Evolutionary conservation across 2,113 vertebrate species (phyloP).

Genomic region (Gallinago paraguaiae): DNA sequence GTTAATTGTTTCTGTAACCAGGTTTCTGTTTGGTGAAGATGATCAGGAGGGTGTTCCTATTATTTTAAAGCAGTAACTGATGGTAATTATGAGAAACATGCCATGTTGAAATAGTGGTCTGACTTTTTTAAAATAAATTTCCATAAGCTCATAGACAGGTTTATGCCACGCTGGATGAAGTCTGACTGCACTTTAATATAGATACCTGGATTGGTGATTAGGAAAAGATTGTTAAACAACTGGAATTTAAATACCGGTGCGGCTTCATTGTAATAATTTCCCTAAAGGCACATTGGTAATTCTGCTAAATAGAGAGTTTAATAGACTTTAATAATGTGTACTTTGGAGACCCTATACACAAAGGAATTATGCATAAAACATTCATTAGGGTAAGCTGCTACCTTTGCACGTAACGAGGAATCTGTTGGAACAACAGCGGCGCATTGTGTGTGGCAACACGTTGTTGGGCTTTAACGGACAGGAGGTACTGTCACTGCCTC

Average conservation of each 20-base stretch:
- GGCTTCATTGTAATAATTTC: conserved; percentile 74
- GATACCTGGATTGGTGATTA: conserved; percentile 63
- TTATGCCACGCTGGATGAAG: conserved; percentile 40
- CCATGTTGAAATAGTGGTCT: not conserved
- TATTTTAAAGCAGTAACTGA: conserved; percentile 42
- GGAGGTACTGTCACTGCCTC: conserved; percentile 21
- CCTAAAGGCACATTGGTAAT: conserved; percentile 76
- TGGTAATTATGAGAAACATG: not conserved
- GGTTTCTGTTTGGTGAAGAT: not conserved
- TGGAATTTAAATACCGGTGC: conserved; percentile 75
- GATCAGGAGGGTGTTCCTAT: not conserved
- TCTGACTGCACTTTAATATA: conserved; percentile 70
- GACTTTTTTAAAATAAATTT: conserved; percentile 1
- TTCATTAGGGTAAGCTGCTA: conserved; percentile 79
- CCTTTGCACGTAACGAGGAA: conserved; percentile 72
- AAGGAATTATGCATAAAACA: conserved; percentile 79
- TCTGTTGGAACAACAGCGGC: conserved; percentile 42
- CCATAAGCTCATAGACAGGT: conserved; percentile 41
- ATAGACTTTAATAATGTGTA: conserved; percentile 80
- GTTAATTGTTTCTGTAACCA: conserved; percentile 14
- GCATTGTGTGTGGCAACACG: not conserved
- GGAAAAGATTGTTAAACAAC: conserved; percentile 75
- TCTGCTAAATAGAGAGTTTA: conserved; percentile 81
- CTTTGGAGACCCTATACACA: conserved; percentile 76
- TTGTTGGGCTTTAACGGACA: not conserved